Evolutionary conservation across 2,888 invertebrate species (phyloP).

Genomic region (Ferrisia virgata): DNA sequence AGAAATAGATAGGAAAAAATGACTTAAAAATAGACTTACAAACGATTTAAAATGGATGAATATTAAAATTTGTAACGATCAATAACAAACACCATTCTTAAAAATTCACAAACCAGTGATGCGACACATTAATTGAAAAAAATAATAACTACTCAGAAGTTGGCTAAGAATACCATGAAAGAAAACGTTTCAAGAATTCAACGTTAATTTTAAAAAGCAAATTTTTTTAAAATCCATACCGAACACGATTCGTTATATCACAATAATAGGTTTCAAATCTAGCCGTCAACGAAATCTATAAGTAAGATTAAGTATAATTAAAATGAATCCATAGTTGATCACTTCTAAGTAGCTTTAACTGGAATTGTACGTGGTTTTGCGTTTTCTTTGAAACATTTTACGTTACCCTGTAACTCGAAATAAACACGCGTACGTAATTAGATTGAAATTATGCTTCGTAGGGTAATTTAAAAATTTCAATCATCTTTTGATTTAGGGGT

Average conservation of each 20-base stretch:
- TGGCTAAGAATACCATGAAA: neutral
- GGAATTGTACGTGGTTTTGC: neutral
- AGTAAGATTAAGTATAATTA: neutral
- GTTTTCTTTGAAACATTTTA: neutral
- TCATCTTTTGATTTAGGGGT: constrained; percentile 13
- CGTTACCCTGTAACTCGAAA: neutral
- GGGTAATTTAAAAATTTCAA: neutral
- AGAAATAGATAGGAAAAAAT: neutral
- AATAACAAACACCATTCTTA: constrained; percentile 22
- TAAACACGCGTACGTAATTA: neutral
- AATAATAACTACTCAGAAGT: constrained; percentile 15
- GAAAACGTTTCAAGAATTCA: neutral
- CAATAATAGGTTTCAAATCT: neutral
- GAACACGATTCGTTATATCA: neutral
- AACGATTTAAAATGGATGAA: constrained; percentile 1
- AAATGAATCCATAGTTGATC: neutral
- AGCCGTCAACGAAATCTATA: neutral
- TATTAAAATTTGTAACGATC: constrained; percentile 19
- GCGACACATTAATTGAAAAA: neutral
- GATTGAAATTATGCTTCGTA: neutral
- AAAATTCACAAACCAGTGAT: neutral
- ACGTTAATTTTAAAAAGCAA: neutral
- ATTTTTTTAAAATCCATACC: neutral
- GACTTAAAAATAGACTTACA: constrained; percentile 12
- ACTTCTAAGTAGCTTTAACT: constrained; percentile 10